Conservation (phyloP, 2,797 vertebrate genomes). For the Acanthiza pusilla region DNA sequence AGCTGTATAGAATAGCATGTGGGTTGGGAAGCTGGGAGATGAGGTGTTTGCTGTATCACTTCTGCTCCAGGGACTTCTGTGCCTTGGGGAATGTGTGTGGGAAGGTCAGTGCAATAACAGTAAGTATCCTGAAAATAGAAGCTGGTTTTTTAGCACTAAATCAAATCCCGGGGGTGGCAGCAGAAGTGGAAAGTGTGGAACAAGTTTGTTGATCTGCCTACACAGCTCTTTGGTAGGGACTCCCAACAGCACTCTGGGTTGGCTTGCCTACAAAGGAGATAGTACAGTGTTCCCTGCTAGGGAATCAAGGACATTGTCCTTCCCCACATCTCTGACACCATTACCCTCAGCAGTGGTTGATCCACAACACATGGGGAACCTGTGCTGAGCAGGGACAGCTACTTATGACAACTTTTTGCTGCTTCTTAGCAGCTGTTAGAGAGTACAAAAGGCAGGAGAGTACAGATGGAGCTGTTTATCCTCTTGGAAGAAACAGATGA, state of each 20-base stretch:
- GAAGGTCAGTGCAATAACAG: not conserved
- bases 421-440: not conserved
- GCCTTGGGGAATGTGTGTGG: not conserved
- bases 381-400: not conserved
- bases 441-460: not conserved
- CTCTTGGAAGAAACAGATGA: not conserved
- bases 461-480: not conserved
- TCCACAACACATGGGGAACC: fast-evolving
- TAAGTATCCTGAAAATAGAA: constrained; percentile 11
- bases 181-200: not conserved
- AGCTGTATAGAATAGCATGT: not conserved
- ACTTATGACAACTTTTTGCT: not conserved
- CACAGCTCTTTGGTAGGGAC: not conserved
- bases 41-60: not conserved
- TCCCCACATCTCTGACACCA: fast-evolving
- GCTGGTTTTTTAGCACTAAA: not conserved
- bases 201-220: not conserved
- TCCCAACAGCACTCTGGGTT: not conserved
- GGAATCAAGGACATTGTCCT: not conserved
- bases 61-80: not conserved
- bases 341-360: not conserved
- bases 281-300: not conserved
- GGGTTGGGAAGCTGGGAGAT: not conserved
- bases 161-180: not conserved
- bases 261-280: not conserved